Conservation (phyloP, 1,140 invertebrate genomes). For the Drosophila ercepeae region DNA sequence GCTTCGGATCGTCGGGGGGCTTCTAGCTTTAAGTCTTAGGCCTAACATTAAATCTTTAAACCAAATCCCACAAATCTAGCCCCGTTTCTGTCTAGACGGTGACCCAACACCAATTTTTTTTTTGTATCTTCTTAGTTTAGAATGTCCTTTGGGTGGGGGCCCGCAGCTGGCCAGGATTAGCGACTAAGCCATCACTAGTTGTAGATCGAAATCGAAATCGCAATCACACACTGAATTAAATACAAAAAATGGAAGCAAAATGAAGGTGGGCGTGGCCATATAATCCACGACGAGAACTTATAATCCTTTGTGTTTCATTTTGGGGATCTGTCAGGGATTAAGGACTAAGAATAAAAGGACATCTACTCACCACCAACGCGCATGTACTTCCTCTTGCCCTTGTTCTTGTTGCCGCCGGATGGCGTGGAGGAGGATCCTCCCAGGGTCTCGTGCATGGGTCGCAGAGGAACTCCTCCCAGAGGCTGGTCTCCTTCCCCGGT, state of each 20-base stretch:
- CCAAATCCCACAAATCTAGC: background rate
- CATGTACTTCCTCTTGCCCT: slow-evolving; percentile 84
- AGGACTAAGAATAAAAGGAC: background rate
- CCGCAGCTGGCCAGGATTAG: slow-evolving; percentile 37
- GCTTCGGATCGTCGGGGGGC: slow-evolving; percentile 15
- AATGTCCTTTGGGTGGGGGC: slow-evolving; percentile 44
- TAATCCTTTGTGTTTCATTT: background rate
- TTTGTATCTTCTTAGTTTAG: slow-evolving; percentile 15
- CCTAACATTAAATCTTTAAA: background rate
- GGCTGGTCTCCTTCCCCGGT: slow-evolving; percentile 83
- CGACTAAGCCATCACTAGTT: slow-evolving; percentile 50
- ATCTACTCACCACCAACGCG: slow-evolving; percentile 57
- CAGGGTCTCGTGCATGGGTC: slow-evolving; percentile 44
- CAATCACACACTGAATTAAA: slow-evolving; percentile 27
- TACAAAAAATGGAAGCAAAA: slow-evolving; percentile 32
- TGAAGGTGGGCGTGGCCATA: slow-evolving; percentile 41
- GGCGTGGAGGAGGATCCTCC: slow-evolving; percentile 20
- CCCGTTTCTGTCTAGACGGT: too few species aligned
- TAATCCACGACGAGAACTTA: slow-evolving; percentile 38
- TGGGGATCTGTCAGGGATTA: too few species aligned
- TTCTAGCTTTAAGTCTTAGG: slow-evolving; percentile 31
- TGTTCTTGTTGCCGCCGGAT: slow-evolving; percentile 75
- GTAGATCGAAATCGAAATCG: slow-evolving; percentile 50
- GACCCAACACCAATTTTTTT: slow-evolving; percentile 14
- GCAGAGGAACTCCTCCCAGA: slow-evolving; percentile 70